Evolutionary conservation across 2,797 vertebrate species (phyloP).

Genomic region (Agapornis canus): DNA sequence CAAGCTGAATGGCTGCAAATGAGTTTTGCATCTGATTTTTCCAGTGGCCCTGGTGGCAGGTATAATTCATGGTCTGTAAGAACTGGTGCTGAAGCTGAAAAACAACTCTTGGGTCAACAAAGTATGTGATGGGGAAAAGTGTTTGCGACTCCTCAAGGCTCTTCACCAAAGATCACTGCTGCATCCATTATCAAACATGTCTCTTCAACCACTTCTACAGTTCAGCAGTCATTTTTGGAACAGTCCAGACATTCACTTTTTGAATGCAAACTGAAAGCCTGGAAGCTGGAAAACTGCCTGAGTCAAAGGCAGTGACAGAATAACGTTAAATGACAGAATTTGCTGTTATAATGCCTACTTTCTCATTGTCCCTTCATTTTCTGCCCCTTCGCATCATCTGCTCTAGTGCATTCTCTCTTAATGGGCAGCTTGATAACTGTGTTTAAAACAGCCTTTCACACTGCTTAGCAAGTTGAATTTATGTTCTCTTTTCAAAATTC

Average conservation of each 20-base stretch:
- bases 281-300: not conserved
- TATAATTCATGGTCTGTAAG: not conserved
- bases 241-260: not conserved
- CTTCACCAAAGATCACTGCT: not conserved
- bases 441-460: not conserved
- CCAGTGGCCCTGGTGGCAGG: not conserved
- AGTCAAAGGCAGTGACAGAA: not conserved
- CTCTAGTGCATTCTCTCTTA: not conserved
- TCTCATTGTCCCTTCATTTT: not conserved
- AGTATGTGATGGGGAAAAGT: not conserved
- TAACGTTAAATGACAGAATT: not conserved
- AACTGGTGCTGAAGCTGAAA: not conserved
- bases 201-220: not conserved
- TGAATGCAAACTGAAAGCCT: not conserved
- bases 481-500: not conserved
- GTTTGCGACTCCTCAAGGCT: not conserved
- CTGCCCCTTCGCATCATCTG: not conserved
- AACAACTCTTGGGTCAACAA: not conserved
- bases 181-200: not conserved
- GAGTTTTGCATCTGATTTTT: not conserved
- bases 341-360: not conserved
- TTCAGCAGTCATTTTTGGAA: not conserved
- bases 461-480: not conserved
- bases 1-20: not conserved
- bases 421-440: not conserved